Evolutionary conservation across 2,888 invertebrate species (phyloP).

Genomic region (Acleris cristana): DNA sequence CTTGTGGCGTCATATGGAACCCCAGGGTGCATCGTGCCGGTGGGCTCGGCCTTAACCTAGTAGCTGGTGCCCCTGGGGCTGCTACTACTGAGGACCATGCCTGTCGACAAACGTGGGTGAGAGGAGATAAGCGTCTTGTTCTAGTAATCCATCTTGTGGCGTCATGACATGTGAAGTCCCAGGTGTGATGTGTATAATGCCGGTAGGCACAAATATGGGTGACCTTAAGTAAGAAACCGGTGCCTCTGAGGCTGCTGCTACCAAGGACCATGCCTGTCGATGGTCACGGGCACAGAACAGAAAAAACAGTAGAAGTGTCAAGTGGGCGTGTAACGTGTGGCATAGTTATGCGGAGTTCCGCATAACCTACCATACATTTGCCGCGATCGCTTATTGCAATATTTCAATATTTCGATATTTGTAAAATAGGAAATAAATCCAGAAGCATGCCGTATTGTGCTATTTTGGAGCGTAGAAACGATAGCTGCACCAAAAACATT

Average conservation of each 20-base stretch:
- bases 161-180: constrained; percentile 51
- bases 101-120: constrained; percentile 23
- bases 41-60: constrained; percentile 42
- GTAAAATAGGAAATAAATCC: too few relatives aligned
- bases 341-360: too few relatives aligned
- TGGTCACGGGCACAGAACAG: constrained; percentile 20
- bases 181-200: constrained; percentile 39
- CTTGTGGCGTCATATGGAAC: constrained; percentile 47
- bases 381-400: too few relatives aligned
- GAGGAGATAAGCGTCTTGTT: background rate
- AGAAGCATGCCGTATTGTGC: too few relatives aligned
- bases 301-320: too few relatives aligned
- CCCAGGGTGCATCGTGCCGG: constrained; percentile 41
- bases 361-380: too few relatives aligned
- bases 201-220: constrained; percentile 47
- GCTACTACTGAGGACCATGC: constrained; percentile 35
- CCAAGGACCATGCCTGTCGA: constrained; percentile 24
- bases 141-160: too few relatives aligned
- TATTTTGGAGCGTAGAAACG: too few relatives aligned
- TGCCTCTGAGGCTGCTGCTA: constrained; percentile 27
- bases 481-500: too few relatives aligned
- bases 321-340: too few relatives aligned
- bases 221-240: constrained; percentile 37
- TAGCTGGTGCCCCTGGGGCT: constrained; percentile 32
- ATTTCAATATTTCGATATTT: too few relatives aligned